These are phyloP conservation scores for Distichodus sexfasciatus DNA, from an alignment of 2,797 vertebrate species.

Conservation along the genomic window DNA sequence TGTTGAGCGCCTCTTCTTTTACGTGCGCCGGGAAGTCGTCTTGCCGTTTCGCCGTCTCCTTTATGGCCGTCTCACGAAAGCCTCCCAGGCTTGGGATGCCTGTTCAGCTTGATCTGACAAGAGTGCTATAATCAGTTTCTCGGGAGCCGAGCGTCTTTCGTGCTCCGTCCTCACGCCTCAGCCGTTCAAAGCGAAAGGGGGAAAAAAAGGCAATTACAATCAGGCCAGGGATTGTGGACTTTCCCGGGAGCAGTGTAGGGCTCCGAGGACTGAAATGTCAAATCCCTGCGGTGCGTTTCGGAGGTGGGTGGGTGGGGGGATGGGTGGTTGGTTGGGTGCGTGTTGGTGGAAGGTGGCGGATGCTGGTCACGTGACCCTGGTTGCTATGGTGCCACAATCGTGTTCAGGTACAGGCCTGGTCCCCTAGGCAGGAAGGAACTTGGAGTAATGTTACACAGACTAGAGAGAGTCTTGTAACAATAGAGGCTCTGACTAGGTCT, in stretches of 20 bases:
- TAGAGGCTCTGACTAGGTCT: neutral
- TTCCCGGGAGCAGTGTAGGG: conserved; percentile 35
- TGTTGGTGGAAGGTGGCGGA: too few species aligned
- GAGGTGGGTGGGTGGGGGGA: too few species aligned
- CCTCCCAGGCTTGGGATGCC: conserved; percentile 26
- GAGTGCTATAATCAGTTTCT: conserved; percentile 35
- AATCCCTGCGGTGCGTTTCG: conserved; percentile 49
- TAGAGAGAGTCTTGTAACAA: conserved; percentile 31
- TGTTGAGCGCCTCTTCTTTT: neutral
- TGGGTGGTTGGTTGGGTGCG: too few species aligned
- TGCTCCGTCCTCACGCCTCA: conserved; percentile 7
- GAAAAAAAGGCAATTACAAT: conserved; percentile 45
- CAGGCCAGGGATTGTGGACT: conserved; percentile 43
- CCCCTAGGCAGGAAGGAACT: conserved; percentile 28
- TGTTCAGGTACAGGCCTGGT: conserved; percentile 40
- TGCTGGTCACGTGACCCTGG: conserved; percentile 45
- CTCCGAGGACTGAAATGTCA: conserved; percentile 56
- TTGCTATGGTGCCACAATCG: conserved; percentile 53
- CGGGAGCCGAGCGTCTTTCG: conserved; percentile 11
- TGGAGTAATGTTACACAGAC: conserved; percentile 19
- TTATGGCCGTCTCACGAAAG: conserved; percentile 14
- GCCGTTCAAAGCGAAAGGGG: conserved; percentile 19
- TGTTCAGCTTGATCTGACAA: conserved; percentile 39
- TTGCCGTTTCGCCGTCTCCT: neutral
- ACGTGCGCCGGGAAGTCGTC: neutral